Conservation (phyloP, 2,113 vertebrate species). For the Hyla sarda region DNA sequence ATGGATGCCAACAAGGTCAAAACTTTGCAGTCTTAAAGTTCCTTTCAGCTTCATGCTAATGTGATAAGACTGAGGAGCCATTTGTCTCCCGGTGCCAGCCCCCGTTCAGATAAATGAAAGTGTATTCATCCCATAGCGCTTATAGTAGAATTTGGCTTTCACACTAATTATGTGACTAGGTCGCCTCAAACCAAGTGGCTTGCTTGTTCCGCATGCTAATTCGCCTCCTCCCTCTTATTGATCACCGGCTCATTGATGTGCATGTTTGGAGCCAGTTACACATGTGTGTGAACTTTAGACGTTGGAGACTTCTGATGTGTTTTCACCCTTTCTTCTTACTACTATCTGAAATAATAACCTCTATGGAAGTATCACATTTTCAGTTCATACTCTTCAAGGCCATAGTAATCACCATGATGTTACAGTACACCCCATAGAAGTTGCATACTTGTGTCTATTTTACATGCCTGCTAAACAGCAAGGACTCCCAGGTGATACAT, state of each 20-base stretch:
- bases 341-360: no score
- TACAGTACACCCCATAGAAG: no score
- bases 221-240: conserved; percentile 24
- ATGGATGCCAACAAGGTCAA: conserved; percentile 68
- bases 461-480: no score
- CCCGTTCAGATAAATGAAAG: conserved; percentile 64
- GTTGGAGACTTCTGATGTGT: not conserved
- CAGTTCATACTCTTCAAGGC: no score
- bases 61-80: conserved; percentile 64
- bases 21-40: conserved; percentile 63
- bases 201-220: conserved; percentile 33
- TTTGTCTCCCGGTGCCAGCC: conserved; percentile 62
- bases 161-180: conserved; percentile 61
- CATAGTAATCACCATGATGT: no score
- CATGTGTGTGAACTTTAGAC: not conserved
- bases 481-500: not conserved
- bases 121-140: conserved; percentile 58
- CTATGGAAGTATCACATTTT: no score
- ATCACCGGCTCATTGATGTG: not conserved
- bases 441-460: no score
- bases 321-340: not conserved
- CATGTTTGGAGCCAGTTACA: not conserved
- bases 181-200: conserved; percentile 58
- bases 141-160: conserved; percentile 62
- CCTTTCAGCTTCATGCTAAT: conserved; percentile 68